Evolutionary conservation across 2,797 vertebrate species (phyloP), one percentile per base, ranked within the genome.

Genomic region (Falco naumanni): DNA sequence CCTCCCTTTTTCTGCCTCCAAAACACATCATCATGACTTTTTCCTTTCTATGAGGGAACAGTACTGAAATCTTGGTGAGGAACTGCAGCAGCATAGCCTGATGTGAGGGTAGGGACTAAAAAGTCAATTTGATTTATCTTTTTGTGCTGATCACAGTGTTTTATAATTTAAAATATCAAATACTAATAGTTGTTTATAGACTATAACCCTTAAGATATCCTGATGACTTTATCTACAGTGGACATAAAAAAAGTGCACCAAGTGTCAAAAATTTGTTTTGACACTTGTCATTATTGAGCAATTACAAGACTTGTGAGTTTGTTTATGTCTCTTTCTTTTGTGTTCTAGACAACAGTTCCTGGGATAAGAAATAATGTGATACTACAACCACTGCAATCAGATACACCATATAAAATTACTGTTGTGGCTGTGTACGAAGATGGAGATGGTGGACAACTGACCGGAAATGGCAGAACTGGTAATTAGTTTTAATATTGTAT

Each of bases 361-460:
- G 99, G 99, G 11, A 99, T 99, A 98, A 99, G 99, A 96, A 99
- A 99, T 97, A 99, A 99, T 72, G 99, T 99, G 71, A 98, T 98
- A 66, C 97, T 99, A 53, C 99, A 98, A 89, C 99, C 98, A 16
- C 98, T 99, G 65, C 96, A 98, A 7, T 97, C 99, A 20, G 99
- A 99, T 96, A 99, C 99, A 0, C 99, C 99, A 0, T 99, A 99
- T 97, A 99, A 99, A 98, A 99, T 99, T 93, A 99, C 98, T 1
- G 98, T 99, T 84, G 98, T 99, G 94, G 99, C 99, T 82, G 70
- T 99, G 79, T 99, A 99, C 1, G 98, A 98, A 24, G 99, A 99
- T 86, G 99, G 99, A 34, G 98, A 99, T 17, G 99, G 99, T 45
- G 98, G 99, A 11, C 98, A 98, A 21, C 97, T 99, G 48, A 98